Evolutionary conservation across 2,888 invertebrate genomes (phyloP).

Genomic region (Dexiosoma caninum): DNA sequence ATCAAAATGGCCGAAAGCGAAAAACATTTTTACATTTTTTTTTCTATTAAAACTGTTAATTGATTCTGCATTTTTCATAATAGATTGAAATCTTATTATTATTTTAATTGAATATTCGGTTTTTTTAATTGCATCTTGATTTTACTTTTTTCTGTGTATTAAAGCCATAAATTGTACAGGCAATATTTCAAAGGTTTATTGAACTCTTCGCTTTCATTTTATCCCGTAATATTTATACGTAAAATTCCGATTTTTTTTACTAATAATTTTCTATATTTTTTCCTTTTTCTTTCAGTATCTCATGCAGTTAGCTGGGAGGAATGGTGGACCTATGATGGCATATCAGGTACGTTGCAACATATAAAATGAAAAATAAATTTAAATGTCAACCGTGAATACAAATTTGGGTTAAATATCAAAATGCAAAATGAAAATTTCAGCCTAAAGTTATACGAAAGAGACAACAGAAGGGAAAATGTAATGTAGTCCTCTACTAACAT

Average conservation of each 20-base stretch:
- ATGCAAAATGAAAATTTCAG: slow-evolving; percentile 10
- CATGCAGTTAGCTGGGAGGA: slow-evolving; percentile 89
- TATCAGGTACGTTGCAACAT: slow-evolving; percentile 85
- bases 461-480: not conserved
- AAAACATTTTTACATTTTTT: too few species aligned
- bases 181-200: too few species aligned
- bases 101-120: too few species aligned
- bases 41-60: too few species aligned
- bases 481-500: slow-evolving; percentile 15
- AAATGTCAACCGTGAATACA: slow-evolving; percentile 31
- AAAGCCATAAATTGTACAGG: too few species aligned
- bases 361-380: slow-evolving; percentile 2
- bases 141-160: too few species aligned
- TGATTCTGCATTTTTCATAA: too few species aligned
- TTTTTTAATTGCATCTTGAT: too few species aligned
- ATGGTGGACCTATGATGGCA: slow-evolving; percentile 98
- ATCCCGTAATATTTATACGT: too few species aligned
- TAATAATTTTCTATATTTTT: not conserved
- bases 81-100: too few species aligned
- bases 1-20: too few species aligned
- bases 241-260: not conserved
- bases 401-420: slow-evolving; percentile 46
- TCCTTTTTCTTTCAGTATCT: slow-evolving; percentile 69
- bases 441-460: slow-evolving; percentile 5
- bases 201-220: not conserved